phyloP scores from a whole-genome alignment of 1,140 invertebrate genomes.

The Mactra quadrangularis region DNA sequence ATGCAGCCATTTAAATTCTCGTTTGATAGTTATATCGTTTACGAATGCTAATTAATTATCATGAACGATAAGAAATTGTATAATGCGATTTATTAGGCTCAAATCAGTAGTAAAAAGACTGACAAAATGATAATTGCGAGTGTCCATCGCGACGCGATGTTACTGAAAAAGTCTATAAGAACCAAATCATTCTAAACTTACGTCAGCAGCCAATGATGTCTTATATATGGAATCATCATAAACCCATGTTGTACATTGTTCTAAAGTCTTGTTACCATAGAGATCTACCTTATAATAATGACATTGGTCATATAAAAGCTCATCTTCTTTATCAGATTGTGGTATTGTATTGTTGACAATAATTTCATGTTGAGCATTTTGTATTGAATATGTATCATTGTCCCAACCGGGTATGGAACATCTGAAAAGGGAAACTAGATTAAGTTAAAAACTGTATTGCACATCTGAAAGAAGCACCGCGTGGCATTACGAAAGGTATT shows the following conservation, averaged over 20 bases:
- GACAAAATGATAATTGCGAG: no score
- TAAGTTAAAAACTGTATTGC: background rate
- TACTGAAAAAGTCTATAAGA: no score
- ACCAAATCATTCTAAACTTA: background rate
- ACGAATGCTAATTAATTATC: no score
- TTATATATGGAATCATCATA: slow-evolving; percentile 9
- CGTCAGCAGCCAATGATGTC: background rate
- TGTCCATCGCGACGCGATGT: no score
- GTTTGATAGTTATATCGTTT: no score
- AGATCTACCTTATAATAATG: background rate
- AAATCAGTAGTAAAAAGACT: no score
- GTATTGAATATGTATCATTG: slow-evolving; percentile 15
- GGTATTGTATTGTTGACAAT: background rate
- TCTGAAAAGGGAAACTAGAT: no score
- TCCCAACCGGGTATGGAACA: slow-evolving; percentile 1
- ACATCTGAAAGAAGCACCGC: background rate
- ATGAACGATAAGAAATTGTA: no score
- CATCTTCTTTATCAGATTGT: background rate
- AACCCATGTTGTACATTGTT: background rate
- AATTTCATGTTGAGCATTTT: background rate
- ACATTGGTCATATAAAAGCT: slow-evolving; percentile 2
- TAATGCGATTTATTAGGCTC: no score
- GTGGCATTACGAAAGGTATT: background rate
- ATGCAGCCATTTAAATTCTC: no score
- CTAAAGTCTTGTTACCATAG: background rate